These are phyloP conservation scores for Amphipoea lucens DNA, from an alignment of 2,888 invertebrate genomes.

Conservation along the genomic window DNA sequence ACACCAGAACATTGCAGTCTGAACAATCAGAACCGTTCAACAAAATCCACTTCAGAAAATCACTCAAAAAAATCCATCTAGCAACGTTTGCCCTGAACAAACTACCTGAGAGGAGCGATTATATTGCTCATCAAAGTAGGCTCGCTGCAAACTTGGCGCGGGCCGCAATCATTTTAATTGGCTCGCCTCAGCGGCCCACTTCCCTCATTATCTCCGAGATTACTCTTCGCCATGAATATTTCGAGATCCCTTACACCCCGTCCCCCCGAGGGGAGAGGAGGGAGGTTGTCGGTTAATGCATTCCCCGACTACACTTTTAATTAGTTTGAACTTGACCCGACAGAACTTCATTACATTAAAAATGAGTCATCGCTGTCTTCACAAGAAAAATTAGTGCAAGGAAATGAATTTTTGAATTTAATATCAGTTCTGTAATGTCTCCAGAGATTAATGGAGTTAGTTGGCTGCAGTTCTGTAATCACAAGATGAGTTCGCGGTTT, in stretches of 20 bases:
- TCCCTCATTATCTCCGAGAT: slow-evolving; percentile 69
- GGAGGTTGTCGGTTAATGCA: slow-evolving; percentile 58
- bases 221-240: slow-evolving; percentile 70
- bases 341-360: slow-evolving; percentile 63
- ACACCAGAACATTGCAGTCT: neutral
- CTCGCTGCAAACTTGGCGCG: slow-evolving; percentile 53
- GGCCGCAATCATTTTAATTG: slow-evolving; percentile 74
- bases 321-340: slow-evolving; percentile 70
- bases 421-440: slow-evolving; percentile 46
- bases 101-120: slow-evolving; percentile 63
- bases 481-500: slow-evolving; percentile 26
- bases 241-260: slow-evolving; percentile 43
- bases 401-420: slow-evolving; percentile 56
- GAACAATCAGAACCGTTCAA: slow-evolving; percentile 13
- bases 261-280: neutral
- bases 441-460: slow-evolving; percentile 53
- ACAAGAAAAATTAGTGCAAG: slow-evolving; percentile 45
- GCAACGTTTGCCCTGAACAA: slow-evolving; percentile 50
- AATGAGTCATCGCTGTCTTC: slow-evolving; percentile 56
- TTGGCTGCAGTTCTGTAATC: slow-evolving; percentile 37
- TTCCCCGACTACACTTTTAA: slow-evolving; percentile 67
- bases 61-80: slow-evolving; percentile 45
- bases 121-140: slow-evolving; percentile 65
- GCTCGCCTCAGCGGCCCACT: slow-evolving; percentile 68
- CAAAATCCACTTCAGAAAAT: slow-evolving; percentile 24